These are phyloP conservation scores for Lagodon rhomboides DNA, from an alignment of 2,797 vertebrate species.

Conservation along the genomic window DNA sequence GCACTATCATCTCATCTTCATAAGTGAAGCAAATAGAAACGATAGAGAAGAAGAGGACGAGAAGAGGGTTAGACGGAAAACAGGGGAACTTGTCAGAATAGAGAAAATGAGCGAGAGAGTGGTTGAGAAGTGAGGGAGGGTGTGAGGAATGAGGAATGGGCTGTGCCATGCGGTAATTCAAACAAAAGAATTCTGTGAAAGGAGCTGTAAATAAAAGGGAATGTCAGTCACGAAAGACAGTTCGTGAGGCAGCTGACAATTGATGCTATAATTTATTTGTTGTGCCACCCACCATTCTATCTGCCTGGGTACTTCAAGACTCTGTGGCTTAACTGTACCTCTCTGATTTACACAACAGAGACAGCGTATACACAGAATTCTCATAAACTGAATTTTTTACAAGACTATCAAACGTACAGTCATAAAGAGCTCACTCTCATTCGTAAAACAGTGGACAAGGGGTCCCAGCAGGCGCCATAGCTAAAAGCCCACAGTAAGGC, in stretches of 20 bases:
- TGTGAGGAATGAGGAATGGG: slow-evolving; percentile 26
- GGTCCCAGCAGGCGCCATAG: slow-evolving; percentile 19
- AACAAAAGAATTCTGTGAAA: slow-evolving; percentile 54
- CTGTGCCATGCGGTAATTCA: slow-evolving; percentile 31
- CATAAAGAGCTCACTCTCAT: neutral
- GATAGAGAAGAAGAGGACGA: slow-evolving; percentile 7
- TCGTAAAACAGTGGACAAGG: neutral
- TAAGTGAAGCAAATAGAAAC: slow-evolving; percentile 36
- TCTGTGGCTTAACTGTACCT: slow-evolving; percentile 8
- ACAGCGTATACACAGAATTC: neutral
- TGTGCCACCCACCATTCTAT: slow-evolving; percentile 64
- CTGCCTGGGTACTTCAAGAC: slow-evolving; percentile 45
- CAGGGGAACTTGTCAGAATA: slow-evolving; percentile 4
- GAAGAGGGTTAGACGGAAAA: slow-evolving; percentile 13
- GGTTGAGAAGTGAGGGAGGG: slow-evolving; percentile 25
- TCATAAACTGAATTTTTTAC: slow-evolving; percentile 13
- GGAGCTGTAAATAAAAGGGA: slow-evolving; percentile 44
- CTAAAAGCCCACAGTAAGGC: slow-evolving; percentile 20
- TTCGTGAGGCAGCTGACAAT: slow-evolving; percentile 58
- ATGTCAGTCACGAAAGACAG: slow-evolving; percentile 43
- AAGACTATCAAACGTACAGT: slow-evolving; percentile 12
- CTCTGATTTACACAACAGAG: slow-evolving; percentile 26
- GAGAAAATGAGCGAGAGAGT: slow-evolving; percentile 23
- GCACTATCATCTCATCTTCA: slow-evolving; percentile 61
- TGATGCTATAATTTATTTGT: slow-evolving; percentile 52